Evolutionary conservation across 2,113 vertebrate genomes (phyloP), one percentile per base, ranked within the genome.

Genomic region (Stegastes partitus): DNA sequence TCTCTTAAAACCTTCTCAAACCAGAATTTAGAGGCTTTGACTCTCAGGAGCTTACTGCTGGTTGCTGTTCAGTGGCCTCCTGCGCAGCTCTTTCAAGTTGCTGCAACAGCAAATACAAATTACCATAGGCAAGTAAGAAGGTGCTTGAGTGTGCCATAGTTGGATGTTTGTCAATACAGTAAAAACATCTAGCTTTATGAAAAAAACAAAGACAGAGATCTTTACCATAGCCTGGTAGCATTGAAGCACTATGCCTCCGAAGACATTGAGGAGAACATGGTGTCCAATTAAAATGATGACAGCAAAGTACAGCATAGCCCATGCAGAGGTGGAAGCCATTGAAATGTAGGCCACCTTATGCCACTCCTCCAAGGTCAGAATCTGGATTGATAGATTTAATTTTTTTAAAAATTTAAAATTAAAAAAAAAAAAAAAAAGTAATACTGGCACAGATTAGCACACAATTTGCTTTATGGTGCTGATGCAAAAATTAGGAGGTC

Each of bases 351-450:
- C 34, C 28, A 81, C 57, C 11, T 58, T 1, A 16, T 81, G 68
- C 77, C 82, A 85, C 56, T 85, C 57, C 15, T 85, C 73, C 21
- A 11, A 45, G 23, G 77, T 81, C 42, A 81, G 51, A 65, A 81
- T 21, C 83, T 85, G 34, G 1, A 42, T 11, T 4, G 39, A 75
- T 19, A n/a, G 16, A 58, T 51, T 18, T 14, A 6, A 51, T n/a
- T n/a, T n/a, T n/a, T n/a, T n/a, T n/a, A n/a, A n/a, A n/a, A n/a
- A n/a, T n/a, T n/a, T n/a, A n/a, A n/a, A n/a, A n/a, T n/a, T n/a
- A n/a, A n/a, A n/a, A n/a, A n/a, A n/a, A n/a, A 63, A 23, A 12
- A 45, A 25, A 21, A 16, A 9, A 21, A 28, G 25, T 16, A 9
- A 18, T 2, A 22, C 5, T 5, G 18, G 14, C 39, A 11, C 11